Evolutionary conservation across 1,140 invertebrate genomes (phyloP).

Genomic region (Nasonia vitripennis): DNA sequence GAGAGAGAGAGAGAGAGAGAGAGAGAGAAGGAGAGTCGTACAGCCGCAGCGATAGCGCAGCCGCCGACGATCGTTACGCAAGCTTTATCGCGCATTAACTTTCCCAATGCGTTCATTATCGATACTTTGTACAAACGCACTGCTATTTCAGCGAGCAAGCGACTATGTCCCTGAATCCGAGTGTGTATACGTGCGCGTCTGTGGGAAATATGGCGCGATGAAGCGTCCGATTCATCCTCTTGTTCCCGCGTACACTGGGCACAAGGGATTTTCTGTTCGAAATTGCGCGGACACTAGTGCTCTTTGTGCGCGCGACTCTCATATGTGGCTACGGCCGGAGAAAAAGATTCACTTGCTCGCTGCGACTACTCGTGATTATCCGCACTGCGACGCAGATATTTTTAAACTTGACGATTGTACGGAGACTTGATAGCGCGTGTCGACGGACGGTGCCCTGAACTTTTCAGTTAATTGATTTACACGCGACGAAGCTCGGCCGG

Average conservation of each 20-base stretch:
- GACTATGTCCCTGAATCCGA: neutral
- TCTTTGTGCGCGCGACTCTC: conserved; percentile 58
- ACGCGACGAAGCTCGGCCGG: neutral
- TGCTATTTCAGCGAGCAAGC: conserved; percentile 31
- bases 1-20: neutral
- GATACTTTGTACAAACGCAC: conserved; percentile 67
- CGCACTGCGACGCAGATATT: conserved; percentile 33
- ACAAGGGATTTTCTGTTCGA: conserved; percentile 71
- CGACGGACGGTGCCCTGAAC: conserved; percentile 32
- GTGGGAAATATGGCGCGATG: conserved; percentile 50
- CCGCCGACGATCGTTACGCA: conserved; percentile 39
- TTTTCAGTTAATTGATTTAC: conserved; percentile 52
- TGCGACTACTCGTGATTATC: conserved; percentile 6
- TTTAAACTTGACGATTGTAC: conserved; percentile 38
- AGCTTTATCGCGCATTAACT: conserved; percentile 55
- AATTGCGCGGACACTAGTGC: conserved; percentile 60
- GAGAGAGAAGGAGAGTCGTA: neutral
- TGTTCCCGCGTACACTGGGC: conserved; percentile 1
- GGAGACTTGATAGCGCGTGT: conserved; percentile 25
- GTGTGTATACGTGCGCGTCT: neutral
- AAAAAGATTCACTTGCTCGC: conserved; percentile 38
- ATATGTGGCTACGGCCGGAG: neutral
- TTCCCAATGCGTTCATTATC: conserved; percentile 58
- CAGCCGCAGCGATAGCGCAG: neutral
- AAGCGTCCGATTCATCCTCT: conserved; percentile 59